phyloP scores from a whole-genome alignment of 2,888 invertebrate genomes.

The Drosophila falleni region DNA sequence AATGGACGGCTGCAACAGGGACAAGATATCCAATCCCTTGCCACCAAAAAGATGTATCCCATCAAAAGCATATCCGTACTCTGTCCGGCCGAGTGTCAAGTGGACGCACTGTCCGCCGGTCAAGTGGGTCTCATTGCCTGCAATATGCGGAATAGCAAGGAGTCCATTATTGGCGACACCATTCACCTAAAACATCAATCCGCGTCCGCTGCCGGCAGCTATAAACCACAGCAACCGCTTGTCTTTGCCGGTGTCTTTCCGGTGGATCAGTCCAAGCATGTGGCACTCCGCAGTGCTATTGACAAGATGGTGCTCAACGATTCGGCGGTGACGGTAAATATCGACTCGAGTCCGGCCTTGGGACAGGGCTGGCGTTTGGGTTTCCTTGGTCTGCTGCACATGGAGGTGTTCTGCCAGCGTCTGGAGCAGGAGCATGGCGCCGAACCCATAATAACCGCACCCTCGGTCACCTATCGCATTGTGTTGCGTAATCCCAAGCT shows the following conservation, averaged over 20 bases:
- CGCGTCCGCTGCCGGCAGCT: slow-evolving; percentile 87
- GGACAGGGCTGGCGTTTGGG: slow-evolving; percentile 96
- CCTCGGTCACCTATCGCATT: slow-evolving; percentile 93
- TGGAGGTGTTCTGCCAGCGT: slow-evolving; percentile 95
- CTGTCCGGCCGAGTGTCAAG: slow-evolving; percentile 90
- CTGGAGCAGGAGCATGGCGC: slow-evolving; percentile 93
- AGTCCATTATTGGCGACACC: slow-evolving; percentile 92
- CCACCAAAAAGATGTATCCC: slow-evolving; percentile 91
- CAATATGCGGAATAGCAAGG: slow-evolving; percentile 91
- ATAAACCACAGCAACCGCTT: slow-evolving; percentile 91
- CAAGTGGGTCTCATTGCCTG: slow-evolving; percentile 96
- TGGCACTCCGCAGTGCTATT: slow-evolving; percentile 91
- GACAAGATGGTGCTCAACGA: slow-evolving; percentile 97
- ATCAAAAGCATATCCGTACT: slow-evolving; percentile 92
- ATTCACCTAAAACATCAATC: slow-evolving; percentile 87
- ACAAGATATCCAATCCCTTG: slow-evolving; percentile 90
- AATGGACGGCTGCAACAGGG: slow-evolving; percentile 91
- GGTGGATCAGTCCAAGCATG: slow-evolving; percentile 94
- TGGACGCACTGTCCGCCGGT: slow-evolving; percentile 91
- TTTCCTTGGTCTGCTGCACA: slow-evolving; percentile 93
- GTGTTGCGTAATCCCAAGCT: slow-evolving; percentile 91
- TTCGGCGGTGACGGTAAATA: slow-evolving; percentile 92
- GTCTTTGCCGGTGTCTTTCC: slow-evolving; percentile 95
- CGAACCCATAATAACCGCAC: slow-evolving; percentile 93
- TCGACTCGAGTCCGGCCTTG: slow-evolving; percentile 94